Evolutionary conservation across 2,888 invertebrate genomes (phyloP), one percentile per base, ranked within the genome.

Genomic region (Incurvaria masculella): DNA sequence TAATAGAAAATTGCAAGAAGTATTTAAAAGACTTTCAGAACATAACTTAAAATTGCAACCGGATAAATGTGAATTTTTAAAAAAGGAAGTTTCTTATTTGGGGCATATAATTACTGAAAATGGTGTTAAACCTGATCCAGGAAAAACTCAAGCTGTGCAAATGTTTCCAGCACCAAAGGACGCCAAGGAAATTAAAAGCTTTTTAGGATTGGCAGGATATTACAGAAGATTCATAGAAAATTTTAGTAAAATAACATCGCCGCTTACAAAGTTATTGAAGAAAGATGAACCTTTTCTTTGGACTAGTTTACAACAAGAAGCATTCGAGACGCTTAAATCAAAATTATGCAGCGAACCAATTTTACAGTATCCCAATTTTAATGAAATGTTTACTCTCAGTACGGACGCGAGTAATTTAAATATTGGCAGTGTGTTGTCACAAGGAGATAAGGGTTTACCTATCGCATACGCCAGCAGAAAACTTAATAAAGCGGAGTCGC

Each of bases 61-160:
- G 0, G 63, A 65, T 20, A 65, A 65, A 52, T 61, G 61, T 39
- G 61, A 65, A 55, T 65, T 65, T 23, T 48, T 64, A 5, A 46
- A 56, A n/a, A 51, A 53, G 17, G 62, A 65, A 58, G 62, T 68
- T 11, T 57, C 59, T 1, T 69, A 61, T 47, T 46, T 69, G 21
- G 67, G 68, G 2, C 66, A 65, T 42, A 57, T 64, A 2, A 62
- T 69, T 2, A 58, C 62, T 1, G 56, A 49, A 16, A 59, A 65
- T 44, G 65, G 62, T 18, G 57, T 65, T 0, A 61, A 59, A 45
- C 66, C 69, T 2, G 62, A 66, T 49, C 63, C 63, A 2, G 55
- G 57, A 6, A 61, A 62, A 54, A 51, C 59, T 11, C 43, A 52
- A 46, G 54, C 57, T 4, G 56, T 59, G 1, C 17, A 44, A 49